These are phyloP conservation scores for Lampris incognitus DNA, from an alignment of 2,113 vertebrate genomes.

Conservation along the genomic window DNA sequence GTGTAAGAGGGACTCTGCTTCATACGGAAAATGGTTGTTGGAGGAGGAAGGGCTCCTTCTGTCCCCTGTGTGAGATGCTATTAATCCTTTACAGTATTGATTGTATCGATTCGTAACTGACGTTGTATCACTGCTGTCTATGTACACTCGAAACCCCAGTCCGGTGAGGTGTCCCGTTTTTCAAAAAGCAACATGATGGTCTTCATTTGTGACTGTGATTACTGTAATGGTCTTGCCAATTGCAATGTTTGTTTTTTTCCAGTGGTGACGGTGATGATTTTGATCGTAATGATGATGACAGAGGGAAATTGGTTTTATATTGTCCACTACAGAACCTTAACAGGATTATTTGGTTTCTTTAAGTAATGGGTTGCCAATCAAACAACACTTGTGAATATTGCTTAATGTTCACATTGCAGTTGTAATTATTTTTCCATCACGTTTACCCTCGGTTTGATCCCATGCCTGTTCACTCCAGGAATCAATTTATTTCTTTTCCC, in stretches of 20 bases:
- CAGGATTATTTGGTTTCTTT: not conserved
- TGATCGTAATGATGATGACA: not conserved
- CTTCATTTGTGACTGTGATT: not conserved
- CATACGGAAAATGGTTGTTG: not conserved
- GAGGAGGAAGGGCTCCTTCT: not conserved
- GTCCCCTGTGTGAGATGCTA: not conserved
- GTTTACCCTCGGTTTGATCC: not conserved
- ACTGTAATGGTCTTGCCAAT: not conserved
- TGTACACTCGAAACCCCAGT: not conserved
- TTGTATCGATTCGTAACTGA: not conserved
- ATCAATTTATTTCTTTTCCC: not conserved
- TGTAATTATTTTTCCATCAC: not conserved
- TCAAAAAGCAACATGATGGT: not conserved
- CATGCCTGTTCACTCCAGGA: not conserved
- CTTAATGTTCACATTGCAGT: not conserved
- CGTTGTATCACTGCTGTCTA: not conserved
- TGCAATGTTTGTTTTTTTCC: not conserved
- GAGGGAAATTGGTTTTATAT: not conserved
- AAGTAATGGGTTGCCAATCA: not conserved
- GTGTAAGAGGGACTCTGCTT: not conserved
- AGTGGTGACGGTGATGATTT: not conserved
- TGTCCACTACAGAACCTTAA: not conserved
- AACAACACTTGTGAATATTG: not conserved
- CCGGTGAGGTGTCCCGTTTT: not conserved
- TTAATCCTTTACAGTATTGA: conserved; percentile 6